phyloP scores from a whole-genome alignment of 2,888 invertebrate genomes.

The Cephalotes varians region DNA sequence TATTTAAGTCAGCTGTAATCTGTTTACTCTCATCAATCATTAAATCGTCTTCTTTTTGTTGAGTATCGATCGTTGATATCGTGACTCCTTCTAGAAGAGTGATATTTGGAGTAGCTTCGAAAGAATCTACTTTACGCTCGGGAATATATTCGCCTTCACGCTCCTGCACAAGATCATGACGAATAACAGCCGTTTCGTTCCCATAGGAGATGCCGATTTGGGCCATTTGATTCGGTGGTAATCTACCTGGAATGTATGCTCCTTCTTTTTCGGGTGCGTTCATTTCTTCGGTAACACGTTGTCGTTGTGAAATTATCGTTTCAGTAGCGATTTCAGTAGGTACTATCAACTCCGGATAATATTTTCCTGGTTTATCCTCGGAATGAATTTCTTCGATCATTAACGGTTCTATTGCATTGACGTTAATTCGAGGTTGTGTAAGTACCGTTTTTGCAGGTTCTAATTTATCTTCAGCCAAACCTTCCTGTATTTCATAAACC shows the following conservation, averaged over 20 bases:
- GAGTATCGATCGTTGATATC: conserved; percentile 88
- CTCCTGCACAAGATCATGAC: conserved; percentile 88
- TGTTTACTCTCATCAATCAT: conserved; percentile 85
- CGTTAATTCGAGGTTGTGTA: conserved; percentile 88
- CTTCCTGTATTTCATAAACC: conserved; percentile 89
- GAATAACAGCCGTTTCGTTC: conserved; percentile 88
- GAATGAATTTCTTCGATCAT: conserved; percentile 90
- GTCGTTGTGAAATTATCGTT: conserved; percentile 89
- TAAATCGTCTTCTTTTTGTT: conserved; percentile 89
- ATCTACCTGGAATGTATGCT: conserved; percentile 87
- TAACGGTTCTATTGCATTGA: conserved; percentile 89
- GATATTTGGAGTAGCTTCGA: conserved; percentile 79
- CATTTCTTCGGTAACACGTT: conserved; percentile 89
- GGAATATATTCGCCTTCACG: conserved; percentile 88
- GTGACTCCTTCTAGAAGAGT: conserved; percentile 86
- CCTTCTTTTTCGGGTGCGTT: conserved; percentile 91
- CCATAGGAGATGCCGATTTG: conserved; percentile 87
- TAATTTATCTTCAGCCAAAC: conserved; percentile 88
- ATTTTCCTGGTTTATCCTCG: conserved; percentile 91
- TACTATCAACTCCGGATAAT: conserved; percentile 92
- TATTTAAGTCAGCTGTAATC: conserved; percentile 88
- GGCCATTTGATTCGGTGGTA: conserved; percentile 89
- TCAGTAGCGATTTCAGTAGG: conserved; percentile 92
- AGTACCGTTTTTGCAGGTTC: conserved; percentile 86
- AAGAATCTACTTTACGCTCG: conserved; percentile 76